Evolutionary conservation across 1,140 invertebrate species (phyloP), one percentile per base, ranked within the genome.

Genomic region (Trinorchestia longiramus): DNA sequence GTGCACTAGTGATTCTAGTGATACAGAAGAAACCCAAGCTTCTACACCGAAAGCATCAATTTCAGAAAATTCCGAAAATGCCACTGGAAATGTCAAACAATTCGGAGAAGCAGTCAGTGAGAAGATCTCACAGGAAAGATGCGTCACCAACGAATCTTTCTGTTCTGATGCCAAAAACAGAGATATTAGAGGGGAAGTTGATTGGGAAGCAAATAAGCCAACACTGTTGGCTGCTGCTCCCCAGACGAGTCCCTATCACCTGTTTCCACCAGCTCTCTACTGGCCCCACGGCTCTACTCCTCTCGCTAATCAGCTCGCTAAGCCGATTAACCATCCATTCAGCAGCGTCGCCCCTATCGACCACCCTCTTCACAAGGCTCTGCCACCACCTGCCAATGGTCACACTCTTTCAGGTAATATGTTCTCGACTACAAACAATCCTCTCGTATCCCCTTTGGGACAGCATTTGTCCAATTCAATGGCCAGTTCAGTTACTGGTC

Each of bases 241-340:
- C 91, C 95, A 96, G 43, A 96, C 96, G 43, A 96, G 96, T 87
- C 96, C 96, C 41, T 96, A 96, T 96, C 96, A 96, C 96, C 96
- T 96, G 96, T 96, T 96, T 95, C 96, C 96, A 41, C 96, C 96
- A 95, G 96, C 96, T 90, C 62, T 96, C 87, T 96, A 96, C 96
- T 96, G 96, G 96, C 96, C 96, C 95, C 96, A 96, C 87, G 96
- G 96, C 95, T 96, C 96, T 62, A 96, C 96, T 19, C 96, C 96
- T 41, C 95, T 96, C 92, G 95, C 96, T 94, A 94, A 94, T 94
- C 92, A 94, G 43, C 43, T 94, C 92, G 44, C 92, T 94, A 94
- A 94, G 92, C 92, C 92, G 92, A 94, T 94, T 94, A 94, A 44
- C 43, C 92, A 45, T 47, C 92, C 92, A 94, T 94, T 94, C 92